A percentile compares a stretch with the other conserved stretches of the same genome.
phyloP scores from a whole-genome alignment of 2,113 vertebrate genomes.

The Centropus unirufus region DNA sequence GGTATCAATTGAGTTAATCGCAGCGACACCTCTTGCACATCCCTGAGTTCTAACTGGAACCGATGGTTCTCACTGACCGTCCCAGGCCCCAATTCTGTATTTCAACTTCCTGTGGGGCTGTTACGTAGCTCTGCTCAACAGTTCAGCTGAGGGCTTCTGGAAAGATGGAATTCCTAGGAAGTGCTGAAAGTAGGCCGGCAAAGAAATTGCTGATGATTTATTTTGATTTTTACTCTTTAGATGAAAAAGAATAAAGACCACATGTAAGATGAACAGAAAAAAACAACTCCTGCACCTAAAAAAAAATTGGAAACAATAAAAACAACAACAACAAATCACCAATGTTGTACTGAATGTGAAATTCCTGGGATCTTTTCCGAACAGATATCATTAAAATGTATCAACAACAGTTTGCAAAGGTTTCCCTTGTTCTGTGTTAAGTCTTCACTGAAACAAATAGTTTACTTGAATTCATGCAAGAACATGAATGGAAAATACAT shows the following conservation, averaged over 20 bases:
- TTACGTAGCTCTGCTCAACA: background rate
- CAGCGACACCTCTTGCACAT: background rate
- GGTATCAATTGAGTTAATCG: background rate
- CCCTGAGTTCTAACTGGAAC: background rate
- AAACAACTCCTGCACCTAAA: rapidly evolving
- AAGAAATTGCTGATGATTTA: background rate
- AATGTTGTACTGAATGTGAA: background rate
- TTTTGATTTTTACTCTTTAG: background rate
- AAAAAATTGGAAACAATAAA: background rate
- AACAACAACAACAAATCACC: background rate
- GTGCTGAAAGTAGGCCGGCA: background rate
- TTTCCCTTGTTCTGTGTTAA: background rate
- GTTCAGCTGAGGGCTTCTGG: conserved; percentile 3
- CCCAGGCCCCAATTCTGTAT: background rate
- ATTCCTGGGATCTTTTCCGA: background rate
- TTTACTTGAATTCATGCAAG: background rate
- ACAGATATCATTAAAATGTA: background rate
- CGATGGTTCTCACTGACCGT: background rate
- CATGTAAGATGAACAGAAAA: background rate
- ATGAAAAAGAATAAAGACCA: background rate
- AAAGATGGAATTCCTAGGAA: background rate
- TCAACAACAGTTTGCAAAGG: background rate
- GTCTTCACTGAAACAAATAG: background rate
- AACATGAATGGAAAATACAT: background rate
- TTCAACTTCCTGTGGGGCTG: background rate